These are phyloP conservation scores for Reinhardtius hippoglossoides DNA, from an alignment of 2,113 vertebrate species.

Conservation along the genomic window DNA sequence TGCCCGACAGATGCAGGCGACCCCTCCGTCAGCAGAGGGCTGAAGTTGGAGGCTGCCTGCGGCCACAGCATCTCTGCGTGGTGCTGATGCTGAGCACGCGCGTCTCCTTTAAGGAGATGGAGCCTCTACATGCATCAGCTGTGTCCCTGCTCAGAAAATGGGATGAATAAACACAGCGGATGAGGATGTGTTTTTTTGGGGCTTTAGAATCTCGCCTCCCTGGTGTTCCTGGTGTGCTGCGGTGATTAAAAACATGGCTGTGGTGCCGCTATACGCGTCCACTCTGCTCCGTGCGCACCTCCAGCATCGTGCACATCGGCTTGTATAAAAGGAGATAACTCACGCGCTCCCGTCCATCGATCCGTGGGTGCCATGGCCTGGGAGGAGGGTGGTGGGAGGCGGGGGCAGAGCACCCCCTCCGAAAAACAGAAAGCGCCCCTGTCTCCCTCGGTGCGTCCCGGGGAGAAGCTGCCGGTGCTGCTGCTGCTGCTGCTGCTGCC, in stretches of 20 bases:
- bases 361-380: constrained; percentile 74
- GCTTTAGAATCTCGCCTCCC: not conserved
- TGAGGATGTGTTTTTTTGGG: not conserved
- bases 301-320: not conserved
- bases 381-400: constrained; percentile 21
- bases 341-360: constrained; percentile 73
- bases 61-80: constrained; percentile 31
- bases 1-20: constrained; percentile 11
- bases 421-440: not conserved
- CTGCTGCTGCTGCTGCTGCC: constrained; percentile 1
- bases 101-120: constrained; percentile 66
- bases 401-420: constrained; percentile 35
- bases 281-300: not conserved
- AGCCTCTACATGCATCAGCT: constrained; percentile 28
- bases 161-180: constrained; percentile 32
- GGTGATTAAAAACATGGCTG: constrained; percentile 67
- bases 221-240: constrained; percentile 6
- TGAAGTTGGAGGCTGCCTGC: constrained; percentile 62
- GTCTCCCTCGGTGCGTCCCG: not conserved
- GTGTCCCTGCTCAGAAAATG: constrained; percentile 21
- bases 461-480: not conserved
- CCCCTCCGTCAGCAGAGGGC: constrained; percentile 36
- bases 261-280: constrained; percentile 24
- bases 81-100: constrained; percentile 68
- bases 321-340: constrained; percentile 60